Percentiles rank a stretch among this genome's conserved stretches.
phyloP scores from a whole-genome alignment of 2,113 vertebrate species.

The Sinocyclocheilus maitianheensis region DNA sequence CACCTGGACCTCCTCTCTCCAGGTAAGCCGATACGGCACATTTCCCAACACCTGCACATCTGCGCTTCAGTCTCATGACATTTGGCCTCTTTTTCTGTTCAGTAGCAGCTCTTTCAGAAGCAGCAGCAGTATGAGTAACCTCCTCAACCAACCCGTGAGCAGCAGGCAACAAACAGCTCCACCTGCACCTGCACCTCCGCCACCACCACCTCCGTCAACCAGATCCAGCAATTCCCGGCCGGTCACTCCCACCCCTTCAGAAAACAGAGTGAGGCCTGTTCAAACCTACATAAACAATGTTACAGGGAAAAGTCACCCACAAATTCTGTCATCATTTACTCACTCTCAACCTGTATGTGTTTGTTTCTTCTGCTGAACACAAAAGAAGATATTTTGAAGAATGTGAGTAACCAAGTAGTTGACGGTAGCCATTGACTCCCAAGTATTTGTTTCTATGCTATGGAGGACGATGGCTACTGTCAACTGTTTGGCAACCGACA shows the following conservation, averaged over 20 bases:
- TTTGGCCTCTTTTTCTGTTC: slow-evolving; percentile 16
- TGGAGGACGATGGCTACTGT: too few species aligned
- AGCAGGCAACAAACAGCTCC: slow-evolving; percentile 35
- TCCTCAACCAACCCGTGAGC: slow-evolving; percentile 47
- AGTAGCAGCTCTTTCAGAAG: slow-evolving; percentile 43
- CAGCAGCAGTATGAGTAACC: slow-evolving; percentile 62
- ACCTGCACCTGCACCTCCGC: slow-evolving; percentile 55
- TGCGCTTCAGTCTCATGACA: background rate
- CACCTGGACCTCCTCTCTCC: background rate
- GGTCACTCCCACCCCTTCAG: slow-evolving; percentile 22
- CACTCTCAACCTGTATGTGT: too few species aligned
- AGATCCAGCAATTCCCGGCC: slow-evolving; percentile 43
- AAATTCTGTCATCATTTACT: background rate
- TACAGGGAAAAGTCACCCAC: background rate
- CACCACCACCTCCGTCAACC: slow-evolving; percentile 44
- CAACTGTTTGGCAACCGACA: too few species aligned
- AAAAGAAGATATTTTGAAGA: too few species aligned
- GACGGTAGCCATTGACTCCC: too few species aligned
- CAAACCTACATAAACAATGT: background rate
- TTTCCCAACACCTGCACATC: background rate
- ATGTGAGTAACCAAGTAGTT: too few species aligned
- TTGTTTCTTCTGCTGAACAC: too few species aligned
- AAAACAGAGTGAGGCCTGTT: slow-evolving; percentile 46
- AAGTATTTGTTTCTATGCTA: too few species aligned
- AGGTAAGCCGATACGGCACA: slow-evolving; percentile 61